Evolutionary conservation across 2,888 invertebrate species (phyloP), one percentile per base, ranked within the genome.

Genomic region (Philonicus albiceps): DNA sequence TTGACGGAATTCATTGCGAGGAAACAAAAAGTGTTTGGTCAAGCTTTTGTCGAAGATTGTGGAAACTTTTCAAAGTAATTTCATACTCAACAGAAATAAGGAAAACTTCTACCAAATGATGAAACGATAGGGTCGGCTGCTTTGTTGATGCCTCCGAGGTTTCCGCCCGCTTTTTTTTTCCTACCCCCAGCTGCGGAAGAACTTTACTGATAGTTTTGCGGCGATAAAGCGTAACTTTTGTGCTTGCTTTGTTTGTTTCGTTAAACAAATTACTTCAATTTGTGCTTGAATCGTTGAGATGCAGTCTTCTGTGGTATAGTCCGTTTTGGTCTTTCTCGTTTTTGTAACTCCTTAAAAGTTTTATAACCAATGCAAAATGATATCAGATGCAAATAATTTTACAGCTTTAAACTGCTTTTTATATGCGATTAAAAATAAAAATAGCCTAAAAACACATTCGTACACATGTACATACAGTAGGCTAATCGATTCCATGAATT

Each of bases 11-110:
- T 80, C 53, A 80, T 40, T 80, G 55, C 30, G 30, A 53, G 34
- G 34, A 22, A 31, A 55, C n/a, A 22, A 55, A 81, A 64, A 81
- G 81, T 81, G 81, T 81, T 64, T 64, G 55, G 55, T 34, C 19
- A 34, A 78, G 53, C 81, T 34, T 49, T 81, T 81, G 81, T 81
- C 34, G n/a, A 81, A 81, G 55, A 81, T 81, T 81, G 55, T 31
- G 64, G 30, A 81, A 81, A 81, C 27, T 81, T 81, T 55, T 64
- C 19, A 37, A 78, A 78, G 81, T 81, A 81, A 81, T 81, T 81
- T 55, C 55, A 81, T 81, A 30, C 53, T 34, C n/a, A 55, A n/a
- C 81, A 64, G 34, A 81, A 81, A 81, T 55, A 55, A 81, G 74
- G 37, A 81, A 81, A 81, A 43, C 49, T 64, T 34, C 81, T 81